phyloP scores from a whole-genome alignment of 2,888 invertebrate species.

The Lasiommata megera region DNA sequence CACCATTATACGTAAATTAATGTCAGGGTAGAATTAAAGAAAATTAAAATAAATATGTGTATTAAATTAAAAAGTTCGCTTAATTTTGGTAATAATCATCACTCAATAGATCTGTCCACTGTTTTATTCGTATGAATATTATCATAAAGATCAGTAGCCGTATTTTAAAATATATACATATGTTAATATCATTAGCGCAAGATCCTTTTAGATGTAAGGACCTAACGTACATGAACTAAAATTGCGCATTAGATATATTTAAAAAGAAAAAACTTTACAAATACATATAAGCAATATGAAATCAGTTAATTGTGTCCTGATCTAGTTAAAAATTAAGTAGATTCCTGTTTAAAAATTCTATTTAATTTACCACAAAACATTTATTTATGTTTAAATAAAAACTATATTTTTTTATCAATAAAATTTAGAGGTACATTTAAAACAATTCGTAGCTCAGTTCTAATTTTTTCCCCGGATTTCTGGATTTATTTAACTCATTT shows the following conservation, averaged over 20 bases:
- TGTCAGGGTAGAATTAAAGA: conserved; percentile 87
- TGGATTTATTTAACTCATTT: neutral
- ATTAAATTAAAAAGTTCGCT: conserved; percentile 64
- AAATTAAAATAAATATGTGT: conserved; percentile 60
- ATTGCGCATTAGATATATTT: neutral
- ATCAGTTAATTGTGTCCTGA: neutral
- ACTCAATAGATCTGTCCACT: conserved; percentile 69
- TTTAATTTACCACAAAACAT: neutral
- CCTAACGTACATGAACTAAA: neutral
- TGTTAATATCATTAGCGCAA: conserved; percentile 66
- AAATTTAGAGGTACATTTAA: neutral
- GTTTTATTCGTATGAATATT: conserved; percentile 46
- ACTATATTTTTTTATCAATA: neutral
- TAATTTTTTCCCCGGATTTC: neutral
- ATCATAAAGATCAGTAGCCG: conserved; percentile 39
- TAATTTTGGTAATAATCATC: conserved; percentile 69
- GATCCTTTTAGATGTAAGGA: conserved; percentile 47
- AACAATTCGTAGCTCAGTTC: too few relatives aligned
- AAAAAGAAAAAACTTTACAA: neutral
- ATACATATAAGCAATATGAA: neutral
- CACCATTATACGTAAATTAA: conserved; percentile 94
- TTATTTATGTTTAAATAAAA: neutral
- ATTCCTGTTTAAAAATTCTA: neutral
- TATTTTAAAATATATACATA: conserved; percentile 42
- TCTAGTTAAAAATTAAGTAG: neutral